Evolutionary conservation across 2,113 vertebrate genomes (phyloP).

Genomic region (Apodemus sylvaticus): DNA sequence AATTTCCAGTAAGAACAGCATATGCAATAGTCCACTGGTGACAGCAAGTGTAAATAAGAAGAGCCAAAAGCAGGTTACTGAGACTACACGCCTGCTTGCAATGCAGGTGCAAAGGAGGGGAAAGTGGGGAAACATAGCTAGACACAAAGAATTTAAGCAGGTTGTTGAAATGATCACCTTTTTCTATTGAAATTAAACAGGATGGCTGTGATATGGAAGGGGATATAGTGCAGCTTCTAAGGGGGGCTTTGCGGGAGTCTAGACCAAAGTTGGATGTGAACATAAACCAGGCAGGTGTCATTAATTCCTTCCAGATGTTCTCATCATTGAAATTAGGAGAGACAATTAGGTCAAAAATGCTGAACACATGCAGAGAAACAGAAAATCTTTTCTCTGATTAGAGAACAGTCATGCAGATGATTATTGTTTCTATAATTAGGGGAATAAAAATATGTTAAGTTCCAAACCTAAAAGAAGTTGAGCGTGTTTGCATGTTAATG

Average conservation of each 20-base stretch:
- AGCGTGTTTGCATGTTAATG: neutral
- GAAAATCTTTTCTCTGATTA: conserved; percentile 16
- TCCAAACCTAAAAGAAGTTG: neutral
- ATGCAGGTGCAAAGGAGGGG: neutral
- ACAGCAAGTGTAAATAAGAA: neutral
- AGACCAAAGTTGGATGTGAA: neutral
- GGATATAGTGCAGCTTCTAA: neutral
- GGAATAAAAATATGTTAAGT: neutral
- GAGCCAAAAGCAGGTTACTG: neutral
- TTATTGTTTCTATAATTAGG: neutral
- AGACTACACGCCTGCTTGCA: neutral
- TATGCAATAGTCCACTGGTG: neutral
- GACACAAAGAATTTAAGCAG: neutral
- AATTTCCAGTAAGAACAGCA: neutral
- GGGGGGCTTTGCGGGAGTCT: neutral
- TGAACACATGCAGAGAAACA: neutral
- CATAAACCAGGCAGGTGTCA: neutral
- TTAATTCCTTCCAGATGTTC: neutral
- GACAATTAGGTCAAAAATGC: neutral
- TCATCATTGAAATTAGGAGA: neutral
- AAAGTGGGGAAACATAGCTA: neutral
- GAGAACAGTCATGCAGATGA: neutral
- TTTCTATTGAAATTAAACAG: neutral
- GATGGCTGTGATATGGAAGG: neutral
- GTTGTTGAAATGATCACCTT: neutral